Conservation (phyloP, 2,113 vertebrate species). For the Corythoichthys haematopterus region DNA sequence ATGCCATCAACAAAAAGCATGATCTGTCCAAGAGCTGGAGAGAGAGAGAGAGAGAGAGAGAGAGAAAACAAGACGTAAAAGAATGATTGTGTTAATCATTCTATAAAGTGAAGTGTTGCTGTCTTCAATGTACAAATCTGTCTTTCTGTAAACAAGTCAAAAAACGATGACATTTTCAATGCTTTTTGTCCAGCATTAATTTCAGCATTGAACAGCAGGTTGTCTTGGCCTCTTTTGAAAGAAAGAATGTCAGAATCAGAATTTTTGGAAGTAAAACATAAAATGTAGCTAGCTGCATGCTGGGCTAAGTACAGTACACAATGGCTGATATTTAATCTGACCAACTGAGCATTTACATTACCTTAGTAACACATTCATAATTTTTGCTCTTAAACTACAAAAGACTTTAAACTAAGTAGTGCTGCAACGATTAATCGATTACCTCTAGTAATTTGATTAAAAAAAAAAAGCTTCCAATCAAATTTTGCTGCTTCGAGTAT, state of each 20-base stretch:
- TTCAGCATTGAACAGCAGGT: background rate
- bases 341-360: no score
- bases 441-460: no score
- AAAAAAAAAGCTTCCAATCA: no score
- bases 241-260: background rate
- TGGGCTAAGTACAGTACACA: background rate
- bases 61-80: conserved; percentile 1
- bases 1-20: conserved; percentile 98
- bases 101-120: conserved; percentile 1
- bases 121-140: background rate
- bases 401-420: no score
- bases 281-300: background rate
- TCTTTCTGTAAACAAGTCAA: background rate
- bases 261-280: background rate
- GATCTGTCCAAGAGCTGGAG: conserved; percentile 90
- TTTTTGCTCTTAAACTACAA: no score
- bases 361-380: no score
- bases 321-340: background rate
- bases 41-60: conserved; percentile 19
- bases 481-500: no score
- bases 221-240: background rate
- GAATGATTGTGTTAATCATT: conserved; percentile 20
- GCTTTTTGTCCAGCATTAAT: background rate
- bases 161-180: background rate
- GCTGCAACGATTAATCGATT: no score